These are phyloP conservation scores for Neomonachus schauinslandi DNA, from an alignment of 2,113 vertebrate species.

Conservation along the genomic window DNA sequence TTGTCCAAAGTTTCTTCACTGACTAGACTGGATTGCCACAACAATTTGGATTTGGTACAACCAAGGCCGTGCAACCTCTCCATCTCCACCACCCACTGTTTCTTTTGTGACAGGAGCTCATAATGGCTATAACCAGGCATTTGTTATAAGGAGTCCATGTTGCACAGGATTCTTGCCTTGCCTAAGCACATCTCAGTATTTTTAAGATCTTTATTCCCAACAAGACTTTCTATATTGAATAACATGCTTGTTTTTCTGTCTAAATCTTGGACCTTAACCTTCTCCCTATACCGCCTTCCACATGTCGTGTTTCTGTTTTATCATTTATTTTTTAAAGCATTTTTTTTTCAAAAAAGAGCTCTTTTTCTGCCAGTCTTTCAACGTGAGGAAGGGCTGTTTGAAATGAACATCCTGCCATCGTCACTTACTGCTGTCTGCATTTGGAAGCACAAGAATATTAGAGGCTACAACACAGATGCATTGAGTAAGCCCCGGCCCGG, in stretches of 20 bases:
- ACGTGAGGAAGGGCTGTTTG: background rate
- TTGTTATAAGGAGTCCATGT: background rate
- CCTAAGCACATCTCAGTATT: background rate
- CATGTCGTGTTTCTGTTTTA: background rate
- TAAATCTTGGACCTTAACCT: background rate
- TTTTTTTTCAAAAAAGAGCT: background rate
- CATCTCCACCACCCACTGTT: background rate
- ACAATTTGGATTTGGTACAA: background rate
- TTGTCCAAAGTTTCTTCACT: background rate
- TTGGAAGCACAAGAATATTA: background rate
- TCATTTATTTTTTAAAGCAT: background rate
- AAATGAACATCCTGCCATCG: background rate
- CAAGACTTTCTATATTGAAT: background rate
- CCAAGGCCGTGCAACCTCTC: rapidly evolving
- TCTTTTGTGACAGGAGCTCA: background rate
- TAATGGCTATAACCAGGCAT: background rate
- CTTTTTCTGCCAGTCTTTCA: background rate
- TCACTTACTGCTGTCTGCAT: background rate
- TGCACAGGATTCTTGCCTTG: background rate
- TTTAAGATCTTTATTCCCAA: background rate
- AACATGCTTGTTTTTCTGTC: background rate
- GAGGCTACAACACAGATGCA: background rate
- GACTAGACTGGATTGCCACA: background rate
- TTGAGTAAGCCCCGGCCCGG: background rate
- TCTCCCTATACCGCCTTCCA: background rate